These are phyloP conservation scores for Myiotriccus ornatus DNA, from an alignment of 2,797 vertebrate genomes.

Conservation along the genomic window DNA sequence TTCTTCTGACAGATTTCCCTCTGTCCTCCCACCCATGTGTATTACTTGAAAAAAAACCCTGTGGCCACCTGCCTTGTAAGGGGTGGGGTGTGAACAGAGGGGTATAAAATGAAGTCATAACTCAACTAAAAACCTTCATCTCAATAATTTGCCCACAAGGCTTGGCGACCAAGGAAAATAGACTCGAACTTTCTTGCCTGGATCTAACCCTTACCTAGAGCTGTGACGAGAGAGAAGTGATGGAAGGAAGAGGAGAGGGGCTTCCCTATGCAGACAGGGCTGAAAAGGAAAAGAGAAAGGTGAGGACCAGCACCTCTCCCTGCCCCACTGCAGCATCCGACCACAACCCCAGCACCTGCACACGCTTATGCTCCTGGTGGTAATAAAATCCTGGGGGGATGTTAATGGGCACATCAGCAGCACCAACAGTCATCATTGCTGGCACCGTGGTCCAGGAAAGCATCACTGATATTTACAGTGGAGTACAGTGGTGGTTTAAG, in stretches of 20 bases:
- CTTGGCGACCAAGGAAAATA: not conserved
- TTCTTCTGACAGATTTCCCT: not conserved
- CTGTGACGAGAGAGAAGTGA: not conserved
- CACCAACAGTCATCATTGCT: not conserved
- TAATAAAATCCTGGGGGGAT: not conserved
- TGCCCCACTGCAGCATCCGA: not conserved
- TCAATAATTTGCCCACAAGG: not conserved
- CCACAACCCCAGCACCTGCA: not conserved
- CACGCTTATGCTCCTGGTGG: not conserved
- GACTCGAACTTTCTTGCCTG: not conserved
- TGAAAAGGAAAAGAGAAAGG: not conserved
- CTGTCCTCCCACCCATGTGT: not conserved
- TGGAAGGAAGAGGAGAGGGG: not conserved
- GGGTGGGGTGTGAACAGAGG: not conserved
- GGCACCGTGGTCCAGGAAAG: not conserved
- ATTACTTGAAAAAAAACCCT: not conserved
- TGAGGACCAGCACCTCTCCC: not conserved
- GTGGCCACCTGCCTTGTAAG: not conserved
- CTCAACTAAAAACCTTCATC: not conserved
- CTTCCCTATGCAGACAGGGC: fast-evolving
- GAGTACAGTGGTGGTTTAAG: not conserved
- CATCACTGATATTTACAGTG: constrained; percentile 7
- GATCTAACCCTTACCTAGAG: not conserved
- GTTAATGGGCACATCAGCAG: not conserved
- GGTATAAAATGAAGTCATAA: not conserved